These are phyloP conservation scores for Prosapia bicincta DNA, from an alignment of 2,888 invertebrate species.

Conservation along the genomic window DNA sequence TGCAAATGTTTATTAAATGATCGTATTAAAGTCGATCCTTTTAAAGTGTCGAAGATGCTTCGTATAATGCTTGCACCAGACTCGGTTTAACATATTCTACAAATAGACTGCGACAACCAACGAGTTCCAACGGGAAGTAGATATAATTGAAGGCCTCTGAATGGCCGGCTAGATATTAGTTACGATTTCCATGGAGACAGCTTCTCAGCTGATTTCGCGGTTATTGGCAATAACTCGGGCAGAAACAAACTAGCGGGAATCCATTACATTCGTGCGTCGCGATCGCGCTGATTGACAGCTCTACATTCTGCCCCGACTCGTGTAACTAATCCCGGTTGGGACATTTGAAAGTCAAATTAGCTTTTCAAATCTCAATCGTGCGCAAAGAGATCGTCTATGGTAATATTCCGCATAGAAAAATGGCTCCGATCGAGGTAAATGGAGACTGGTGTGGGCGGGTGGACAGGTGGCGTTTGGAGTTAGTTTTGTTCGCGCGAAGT, in stretches of 20 bases:
- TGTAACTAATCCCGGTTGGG: background rate
- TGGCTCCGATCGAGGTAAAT: background rate
- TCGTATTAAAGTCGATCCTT: too few species aligned
- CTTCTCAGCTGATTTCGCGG: background rate
- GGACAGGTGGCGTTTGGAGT: background rate
- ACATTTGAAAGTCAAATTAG: background rate
- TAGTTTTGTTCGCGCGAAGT: too few species aligned
- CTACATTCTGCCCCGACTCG: background rate
- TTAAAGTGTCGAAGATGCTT: too few species aligned
- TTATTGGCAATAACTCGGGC: background rate
- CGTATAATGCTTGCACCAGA: too few species aligned
- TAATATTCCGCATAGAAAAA: background rate
- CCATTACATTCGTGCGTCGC: background rate
- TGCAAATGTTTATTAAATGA: too few species aligned
- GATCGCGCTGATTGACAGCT: background rate
- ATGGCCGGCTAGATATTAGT: background rate
- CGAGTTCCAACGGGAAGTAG: too few species aligned
- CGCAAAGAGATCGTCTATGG: background rate
- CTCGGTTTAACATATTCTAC: too few species aligned
- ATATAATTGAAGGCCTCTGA: background rate
- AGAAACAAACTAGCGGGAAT: background rate
- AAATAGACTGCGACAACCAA: too few species aligned
- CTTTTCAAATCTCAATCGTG: slow-evolving; percentile 2
- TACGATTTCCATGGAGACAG: background rate
- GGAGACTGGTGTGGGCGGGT: background rate